Percentiles rank a stretch among this genome's conserved stretches.
phyloP scores from a whole-genome alignment of 1,140 invertebrate species.

The Cyphomyrmex costatus region DNA sequence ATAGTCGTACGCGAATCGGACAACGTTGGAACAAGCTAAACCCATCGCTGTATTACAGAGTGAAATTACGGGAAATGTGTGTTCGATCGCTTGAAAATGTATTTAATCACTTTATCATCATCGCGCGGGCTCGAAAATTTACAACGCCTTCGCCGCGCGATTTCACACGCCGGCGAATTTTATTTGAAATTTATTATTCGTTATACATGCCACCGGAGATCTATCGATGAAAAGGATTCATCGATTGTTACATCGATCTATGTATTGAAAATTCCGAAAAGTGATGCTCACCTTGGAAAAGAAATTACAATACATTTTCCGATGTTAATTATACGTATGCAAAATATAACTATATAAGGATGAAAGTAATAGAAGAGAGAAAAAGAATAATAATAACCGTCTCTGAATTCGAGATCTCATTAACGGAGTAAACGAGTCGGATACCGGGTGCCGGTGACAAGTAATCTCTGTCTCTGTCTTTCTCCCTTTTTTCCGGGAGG shows the following conservation, averaged over 20 bases:
- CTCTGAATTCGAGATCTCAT: constrained; percentile 29
- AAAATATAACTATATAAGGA: constrained; percentile 10
- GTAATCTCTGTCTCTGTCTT: constrained; percentile 2
- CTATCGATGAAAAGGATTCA: background rate
- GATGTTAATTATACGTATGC: background rate
- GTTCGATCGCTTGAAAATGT: no score
- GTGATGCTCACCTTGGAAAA: background rate
- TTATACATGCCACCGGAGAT: background rate
- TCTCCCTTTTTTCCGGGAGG: constrained; percentile 6
- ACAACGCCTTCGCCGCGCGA: background rate
- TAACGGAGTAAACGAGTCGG: constrained; percentile 32
- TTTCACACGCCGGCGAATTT: constrained; percentile 15
- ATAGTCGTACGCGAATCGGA: background rate
- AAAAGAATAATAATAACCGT: constrained; percentile 2
- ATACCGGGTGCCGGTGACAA: constrained; percentile 29
- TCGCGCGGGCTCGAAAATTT: constrained; percentile 9
- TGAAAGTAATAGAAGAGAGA: background rate
- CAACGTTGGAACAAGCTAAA: constrained; percentile 32
- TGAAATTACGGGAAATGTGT: constrained; percentile 40
- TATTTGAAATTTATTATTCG: constrained; percentile 26
- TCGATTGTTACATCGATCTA: no score
- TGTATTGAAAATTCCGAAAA: background rate
- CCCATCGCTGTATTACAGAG: background rate
- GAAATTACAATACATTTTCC: background rate
- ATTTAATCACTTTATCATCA: constrained; percentile 41